phyloP scores from a whole-genome alignment of 2,888 invertebrate genomes.

The Drosophila histrio region DNA sequence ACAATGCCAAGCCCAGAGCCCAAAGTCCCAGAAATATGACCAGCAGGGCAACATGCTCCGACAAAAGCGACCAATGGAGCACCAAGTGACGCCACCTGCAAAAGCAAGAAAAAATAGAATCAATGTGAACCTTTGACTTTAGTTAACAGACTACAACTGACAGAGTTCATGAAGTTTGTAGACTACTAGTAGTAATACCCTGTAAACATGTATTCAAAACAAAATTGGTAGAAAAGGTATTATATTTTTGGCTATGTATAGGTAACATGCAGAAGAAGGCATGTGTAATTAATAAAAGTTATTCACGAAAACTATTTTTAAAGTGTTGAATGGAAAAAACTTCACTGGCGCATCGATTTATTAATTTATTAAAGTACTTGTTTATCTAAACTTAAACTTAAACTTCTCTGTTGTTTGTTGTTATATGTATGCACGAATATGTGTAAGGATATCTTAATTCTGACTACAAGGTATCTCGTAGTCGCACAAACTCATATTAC shows the following conservation, averaged over 20 bases:
- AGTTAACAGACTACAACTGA: background rate
- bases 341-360: no score
- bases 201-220: background rate
- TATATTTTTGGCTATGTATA: background rate
- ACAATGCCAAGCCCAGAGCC: slow-evolving; percentile 82
- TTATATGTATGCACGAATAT: no score
- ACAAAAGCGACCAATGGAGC: slow-evolving; percentile 79
- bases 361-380: no score
- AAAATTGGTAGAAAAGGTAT: background rate
- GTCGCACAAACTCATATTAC: background rate
- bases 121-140: background rate
- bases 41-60: slow-evolving; percentile 82
- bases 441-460: no score
- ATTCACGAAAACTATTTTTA: no score
- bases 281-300: no score
- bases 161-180: background rate
- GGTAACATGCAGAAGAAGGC: background rate
- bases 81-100: slow-evolving; percentile 82
- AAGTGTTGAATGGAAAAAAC: no score
- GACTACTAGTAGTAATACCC: background rate
- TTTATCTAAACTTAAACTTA: no score
- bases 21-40: slow-evolving; percentile 82
- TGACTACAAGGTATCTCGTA: background rate
- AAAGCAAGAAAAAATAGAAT: background rate
- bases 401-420: no score